phyloP scores from a whole-genome alignment of 23 tunicate species.

The Halocynthia aurantium region DNA sequence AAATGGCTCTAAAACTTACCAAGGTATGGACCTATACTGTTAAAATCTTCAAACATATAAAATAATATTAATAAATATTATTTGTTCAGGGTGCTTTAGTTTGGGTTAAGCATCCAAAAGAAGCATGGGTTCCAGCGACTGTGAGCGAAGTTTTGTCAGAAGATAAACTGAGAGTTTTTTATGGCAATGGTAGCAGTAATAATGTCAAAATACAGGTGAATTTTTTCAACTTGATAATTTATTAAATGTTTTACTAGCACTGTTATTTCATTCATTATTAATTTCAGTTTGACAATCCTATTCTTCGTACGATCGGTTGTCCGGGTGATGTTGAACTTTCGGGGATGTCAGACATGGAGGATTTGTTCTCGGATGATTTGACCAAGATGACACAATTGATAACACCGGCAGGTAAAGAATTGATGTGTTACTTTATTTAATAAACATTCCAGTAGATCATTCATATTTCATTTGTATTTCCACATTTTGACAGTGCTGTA shows the following conservation, averaged over 20 bases:
- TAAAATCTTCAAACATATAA: too few relatives aligned
- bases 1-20: too few relatives aligned
- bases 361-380: conserved; percentile 9
- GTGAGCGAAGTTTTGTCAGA: conserved; percentile 27
- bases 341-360: neutral
- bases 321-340: neutral
- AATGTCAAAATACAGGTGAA: neutral
- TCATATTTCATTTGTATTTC: neutral
- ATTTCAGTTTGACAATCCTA: conserved; percentile 9
- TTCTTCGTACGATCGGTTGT: conserved; percentile 3
- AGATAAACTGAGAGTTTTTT: neutral
- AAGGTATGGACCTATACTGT: too few relatives aligned
- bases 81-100: conserved; percentile 42
- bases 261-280: neutral
- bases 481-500: conserved; percentile 25
- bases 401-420: conserved; percentile 18
- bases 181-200: neutral
- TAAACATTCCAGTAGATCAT: neutral
- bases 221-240: neutral
- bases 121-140: conserved; percentile 65
- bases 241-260: neutral
- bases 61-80: too few relatives aligned
- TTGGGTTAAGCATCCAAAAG: conserved; percentile 49
- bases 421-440: too few relatives aligned
- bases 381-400: conserved; percentile 20